Evolutionary conservation across 2,797 vertebrate genomes (phyloP).

Genomic region (Hydrocynus forskahlii): DNA sequence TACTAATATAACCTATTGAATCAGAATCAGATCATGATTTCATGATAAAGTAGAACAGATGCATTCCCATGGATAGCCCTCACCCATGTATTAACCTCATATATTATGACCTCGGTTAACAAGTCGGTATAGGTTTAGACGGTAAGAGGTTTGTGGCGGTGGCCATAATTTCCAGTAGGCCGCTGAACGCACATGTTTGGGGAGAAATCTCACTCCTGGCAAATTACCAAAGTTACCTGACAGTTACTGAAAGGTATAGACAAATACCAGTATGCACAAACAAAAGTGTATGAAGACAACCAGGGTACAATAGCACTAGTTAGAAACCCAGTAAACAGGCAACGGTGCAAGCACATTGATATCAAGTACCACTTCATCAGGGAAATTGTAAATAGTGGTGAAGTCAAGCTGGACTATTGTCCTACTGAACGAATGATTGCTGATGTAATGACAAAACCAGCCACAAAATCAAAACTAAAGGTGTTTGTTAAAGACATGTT

Average conservation of each 20-base stretch:
- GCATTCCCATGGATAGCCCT: no score
- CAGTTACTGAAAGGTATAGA: conserved; percentile 19
- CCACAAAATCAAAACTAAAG: background rate
- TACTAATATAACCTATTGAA: no score
- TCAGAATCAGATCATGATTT: no score
- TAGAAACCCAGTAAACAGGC: background rate
- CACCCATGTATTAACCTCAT: no score
- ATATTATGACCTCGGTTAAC: no score
- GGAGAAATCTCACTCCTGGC: no score
- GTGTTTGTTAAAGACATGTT: background rate
- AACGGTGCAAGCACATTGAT: background rate
- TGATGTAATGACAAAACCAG: conserved; percentile 4
- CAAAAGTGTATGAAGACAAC: conserved; percentile 3
- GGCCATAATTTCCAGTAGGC: no score
- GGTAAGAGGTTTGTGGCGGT: no score
- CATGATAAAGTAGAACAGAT: no score
- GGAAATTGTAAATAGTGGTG: background rate
- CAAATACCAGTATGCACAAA: background rate
- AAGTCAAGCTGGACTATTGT: background rate
- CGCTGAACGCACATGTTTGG: no score
- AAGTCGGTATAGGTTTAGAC: no score
- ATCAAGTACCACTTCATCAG: background rate
- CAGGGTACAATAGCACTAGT: background rate
- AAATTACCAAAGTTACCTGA: no score
- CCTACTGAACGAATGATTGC: background rate